Evolutionary conservation across 2,888 invertebrate species (phyloP).

Genomic region (Chironomus tentans): DNA sequence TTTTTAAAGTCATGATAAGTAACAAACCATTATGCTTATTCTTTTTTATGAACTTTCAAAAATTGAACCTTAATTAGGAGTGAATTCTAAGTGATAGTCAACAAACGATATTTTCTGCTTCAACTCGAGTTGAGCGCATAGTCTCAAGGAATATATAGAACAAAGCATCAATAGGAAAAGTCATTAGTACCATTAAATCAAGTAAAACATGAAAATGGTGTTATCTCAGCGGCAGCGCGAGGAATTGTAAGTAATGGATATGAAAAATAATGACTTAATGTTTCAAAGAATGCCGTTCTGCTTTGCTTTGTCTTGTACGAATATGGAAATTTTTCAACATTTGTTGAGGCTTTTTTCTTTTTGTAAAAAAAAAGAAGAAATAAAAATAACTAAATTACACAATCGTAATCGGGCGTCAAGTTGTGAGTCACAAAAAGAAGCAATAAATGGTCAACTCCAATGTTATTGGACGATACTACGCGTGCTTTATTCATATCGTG

Average conservation of each 20-base stretch:
- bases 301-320: not conserved
- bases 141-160: not conserved
- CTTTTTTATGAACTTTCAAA: not conserved
- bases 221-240: constrained; percentile 99
- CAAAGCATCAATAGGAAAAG: not conserved
- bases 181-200: not conserved
- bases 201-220: constrained; percentile 86
- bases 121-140: not conserved
- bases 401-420: not conserved
- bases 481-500: not conserved
- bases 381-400: not conserved
- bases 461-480: not conserved
- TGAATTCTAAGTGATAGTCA: not conserved
- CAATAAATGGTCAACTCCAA: too few species aligned
- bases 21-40: not conserved
- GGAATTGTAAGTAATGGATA: constrained; percentile 81
- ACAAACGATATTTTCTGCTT: not conserved
- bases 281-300: not conserved
- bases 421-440: too few species aligned
- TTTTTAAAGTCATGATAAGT: not conserved
- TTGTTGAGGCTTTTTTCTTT: too few species aligned
- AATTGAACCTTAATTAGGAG: not conserved
- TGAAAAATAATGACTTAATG: not conserved
- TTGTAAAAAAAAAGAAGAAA: too few species aligned
- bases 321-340: too few species aligned